A percentile compares a stretch with the other conserved stretches of the same genome.
Evolutionary conservation across 1,140 invertebrate genomes (phyloP).

Genomic region (Pseudomyrmex pallidus): DNA sequence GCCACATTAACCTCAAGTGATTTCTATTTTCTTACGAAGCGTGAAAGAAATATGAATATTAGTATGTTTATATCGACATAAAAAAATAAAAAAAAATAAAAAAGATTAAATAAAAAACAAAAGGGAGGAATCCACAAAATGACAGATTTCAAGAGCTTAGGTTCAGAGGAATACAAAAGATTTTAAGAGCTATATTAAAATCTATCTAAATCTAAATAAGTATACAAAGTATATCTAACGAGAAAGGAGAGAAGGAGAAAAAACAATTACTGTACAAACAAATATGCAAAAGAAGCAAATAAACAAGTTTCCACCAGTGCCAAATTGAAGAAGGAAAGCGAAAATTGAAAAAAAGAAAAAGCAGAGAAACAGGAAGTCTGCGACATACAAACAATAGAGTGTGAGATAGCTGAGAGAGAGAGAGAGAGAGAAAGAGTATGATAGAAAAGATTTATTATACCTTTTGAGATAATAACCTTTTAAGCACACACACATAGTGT

Average conservation of each 20-base stretch:
- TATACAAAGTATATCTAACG: slow-evolving; percentile 84
- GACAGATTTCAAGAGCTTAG: slow-evolving; percentile 79
- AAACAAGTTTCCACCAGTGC: slow-evolving; percentile 84
- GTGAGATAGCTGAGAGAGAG: slow-evolving; percentile 43
- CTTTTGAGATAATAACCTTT: slow-evolving; percentile 36
- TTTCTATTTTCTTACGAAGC: slow-evolving; percentile 86
- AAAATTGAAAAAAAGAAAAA: slow-evolving; percentile 58
- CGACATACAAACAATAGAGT: no score
- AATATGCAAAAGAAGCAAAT: slow-evolving; percentile 65
- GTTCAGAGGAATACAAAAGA: slow-evolving; percentile 73
- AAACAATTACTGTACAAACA: slow-evolving; percentile 71
- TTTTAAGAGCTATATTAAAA: slow-evolving; percentile 80
- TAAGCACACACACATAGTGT: slow-evolving; percentile 29
- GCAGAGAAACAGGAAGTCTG: slow-evolving; percentile 29
- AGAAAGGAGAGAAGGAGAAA: slow-evolving; percentile 58
- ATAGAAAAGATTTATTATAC: slow-evolving; percentile 48
- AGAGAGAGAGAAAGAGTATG: slow-evolving; percentile 41
- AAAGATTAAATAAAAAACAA: background rate
- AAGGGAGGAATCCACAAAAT: no score
- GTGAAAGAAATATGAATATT: slow-evolving; percentile 81
- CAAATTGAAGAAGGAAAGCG: slow-evolving; percentile 79
- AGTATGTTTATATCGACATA: slow-evolving; percentile 85
- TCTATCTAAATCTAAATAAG: slow-evolving; percentile 83
- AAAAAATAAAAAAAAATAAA: slow-evolving; percentile 69
- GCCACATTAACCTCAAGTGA: slow-evolving; percentile 86